phyloP scores from a whole-genome alignment of 2,113 vertebrate species.

The Leucosticte australis region DNA sequence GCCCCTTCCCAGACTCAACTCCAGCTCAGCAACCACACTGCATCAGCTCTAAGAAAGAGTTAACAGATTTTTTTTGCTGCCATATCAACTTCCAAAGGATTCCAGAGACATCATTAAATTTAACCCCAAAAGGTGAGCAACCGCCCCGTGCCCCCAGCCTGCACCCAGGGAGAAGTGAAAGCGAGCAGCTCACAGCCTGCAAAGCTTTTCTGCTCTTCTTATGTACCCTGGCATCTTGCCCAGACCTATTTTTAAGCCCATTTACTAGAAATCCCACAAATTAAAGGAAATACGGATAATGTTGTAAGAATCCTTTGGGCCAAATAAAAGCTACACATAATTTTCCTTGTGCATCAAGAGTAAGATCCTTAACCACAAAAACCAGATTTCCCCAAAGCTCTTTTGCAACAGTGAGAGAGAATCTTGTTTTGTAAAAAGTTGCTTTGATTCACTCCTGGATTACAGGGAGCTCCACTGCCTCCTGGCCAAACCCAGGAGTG shows the following conservation, averaged over 20 bases:
- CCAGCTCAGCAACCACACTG: not conserved
- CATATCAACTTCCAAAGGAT: not conserved
- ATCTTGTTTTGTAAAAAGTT: slow-evolving; percentile 57
- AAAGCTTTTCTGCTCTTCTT: slow-evolving; percentile 51
- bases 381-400: slow-evolving; percentile 64
- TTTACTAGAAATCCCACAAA: slow-evolving; percentile 85
- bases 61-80: not conserved
- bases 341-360: slow-evolving; percentile 39
- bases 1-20: not conserved
- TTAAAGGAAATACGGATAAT: slow-evolving; percentile 81
- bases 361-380: slow-evolving; percentile 70
- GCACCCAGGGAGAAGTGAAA: slow-evolving; percentile 47
- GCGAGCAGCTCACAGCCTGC: not conserved
- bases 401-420: slow-evolving; percentile 35
- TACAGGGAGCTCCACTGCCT: not conserved
- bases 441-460: slow-evolving; percentile 65
- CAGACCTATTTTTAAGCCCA: slow-evolving; percentile 82
- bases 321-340: slow-evolving; percentile 68
- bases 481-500: not conserved
- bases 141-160: not conserved
- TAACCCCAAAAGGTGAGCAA: not conserved
- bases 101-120: not conserved
- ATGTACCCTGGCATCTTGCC: slow-evolving; percentile 74
- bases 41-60: not conserved
- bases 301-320: slow-evolving; percentile 78